Evolutionary conservation across 2,888 invertebrate genomes (phyloP).

Genomic region (Stenodera caucasica): DNA sequence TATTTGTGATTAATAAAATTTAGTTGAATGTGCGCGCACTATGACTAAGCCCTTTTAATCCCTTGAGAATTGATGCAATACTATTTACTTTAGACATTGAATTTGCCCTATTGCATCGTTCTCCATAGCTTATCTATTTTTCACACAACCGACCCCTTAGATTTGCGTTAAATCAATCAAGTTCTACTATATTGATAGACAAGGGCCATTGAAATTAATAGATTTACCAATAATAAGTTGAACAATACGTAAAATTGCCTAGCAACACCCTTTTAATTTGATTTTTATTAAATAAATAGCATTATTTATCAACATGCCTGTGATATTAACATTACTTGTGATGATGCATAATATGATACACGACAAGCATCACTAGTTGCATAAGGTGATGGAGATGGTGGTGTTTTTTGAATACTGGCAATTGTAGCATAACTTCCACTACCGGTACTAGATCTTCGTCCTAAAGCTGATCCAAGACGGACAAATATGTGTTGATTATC

Average conservation of each 20-base stretch:
- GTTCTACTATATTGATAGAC: conserved; percentile 32
- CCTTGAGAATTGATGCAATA: conserved; percentile 47
- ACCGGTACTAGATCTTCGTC: conserved; percentile 72
- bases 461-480: conserved; percentile 68
- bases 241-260: conserved; percentile 2
- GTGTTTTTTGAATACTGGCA: conserved; percentile 77
- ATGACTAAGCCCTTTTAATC: conserved; percentile 48
- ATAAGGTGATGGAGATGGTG: conserved; percentile 71
- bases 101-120: conserved; percentile 38
- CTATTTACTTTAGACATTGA: conserved; percentile 50
- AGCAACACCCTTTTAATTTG: background rate
- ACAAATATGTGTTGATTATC: conserved; percentile 77
- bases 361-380: conserved; percentile 64
- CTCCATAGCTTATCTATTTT: conserved; percentile 45
- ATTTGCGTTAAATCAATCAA: conserved; percentile 42
- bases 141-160: conserved; percentile 44
- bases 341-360: conserved; percentile 79
- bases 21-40: conserved; percentile 35
- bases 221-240: conserved; percentile 12
- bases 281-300: background rate
- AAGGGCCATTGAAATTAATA: conserved; percentile 29
- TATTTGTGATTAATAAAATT: background rate
- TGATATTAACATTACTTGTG: conserved; percentile 72
- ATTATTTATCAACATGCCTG: conserved; percentile 58
- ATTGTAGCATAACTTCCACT: conserved; percentile 84